These are phyloP conservation scores for Bradysia coprophila DNA, from an alignment of 1,140 invertebrate species.

Conservation along the genomic window DNA sequence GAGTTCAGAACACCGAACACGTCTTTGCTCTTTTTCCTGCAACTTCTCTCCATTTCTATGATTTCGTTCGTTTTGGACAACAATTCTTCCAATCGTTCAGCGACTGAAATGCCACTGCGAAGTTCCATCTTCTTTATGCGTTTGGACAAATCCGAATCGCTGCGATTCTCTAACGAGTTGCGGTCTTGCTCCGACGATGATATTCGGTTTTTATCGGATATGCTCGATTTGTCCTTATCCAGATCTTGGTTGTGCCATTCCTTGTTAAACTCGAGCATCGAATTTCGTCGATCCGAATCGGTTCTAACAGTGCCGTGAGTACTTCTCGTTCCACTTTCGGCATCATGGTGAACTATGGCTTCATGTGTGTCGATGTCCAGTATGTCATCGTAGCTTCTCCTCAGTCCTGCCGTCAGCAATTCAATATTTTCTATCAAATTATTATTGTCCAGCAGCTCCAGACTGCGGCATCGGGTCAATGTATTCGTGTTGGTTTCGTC, in stretches of 20 bases:
- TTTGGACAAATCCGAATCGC: background rate
- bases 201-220: background rate
- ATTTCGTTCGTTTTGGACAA: slow-evolving; percentile 18
- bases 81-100: slow-evolving; percentile 14
- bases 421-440: background rate
- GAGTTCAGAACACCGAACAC: background rate
- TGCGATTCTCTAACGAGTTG: background rate
- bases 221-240: background rate
- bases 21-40: background rate
- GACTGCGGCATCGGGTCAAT: slow-evolving; percentile 38
- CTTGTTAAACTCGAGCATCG: background rate
- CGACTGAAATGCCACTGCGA: slow-evolving; percentile 5
- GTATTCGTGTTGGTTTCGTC: slow-evolving; percentile 36
- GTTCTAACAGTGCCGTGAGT: background rate
- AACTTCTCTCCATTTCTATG: slow-evolving; percentile 16
- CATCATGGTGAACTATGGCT: slow-evolving; percentile 12
- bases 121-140: background rate
- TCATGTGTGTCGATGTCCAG: slow-evolving; percentile 16
- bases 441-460: slow-evolving; percentile 34
- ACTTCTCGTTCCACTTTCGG: slow-evolving; percentile 5
- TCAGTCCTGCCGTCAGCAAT: background rate
- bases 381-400: slow-evolving; percentile 23
- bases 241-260: background rate
- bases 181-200: background rate
- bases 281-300: background rate